A percentile compares a stretch with the other conserved stretches of the same genome.
Evolutionary conservation across 2,113 vertebrate genomes (phyloP).

Genomic region (Pedionomus torquatus): DNA sequence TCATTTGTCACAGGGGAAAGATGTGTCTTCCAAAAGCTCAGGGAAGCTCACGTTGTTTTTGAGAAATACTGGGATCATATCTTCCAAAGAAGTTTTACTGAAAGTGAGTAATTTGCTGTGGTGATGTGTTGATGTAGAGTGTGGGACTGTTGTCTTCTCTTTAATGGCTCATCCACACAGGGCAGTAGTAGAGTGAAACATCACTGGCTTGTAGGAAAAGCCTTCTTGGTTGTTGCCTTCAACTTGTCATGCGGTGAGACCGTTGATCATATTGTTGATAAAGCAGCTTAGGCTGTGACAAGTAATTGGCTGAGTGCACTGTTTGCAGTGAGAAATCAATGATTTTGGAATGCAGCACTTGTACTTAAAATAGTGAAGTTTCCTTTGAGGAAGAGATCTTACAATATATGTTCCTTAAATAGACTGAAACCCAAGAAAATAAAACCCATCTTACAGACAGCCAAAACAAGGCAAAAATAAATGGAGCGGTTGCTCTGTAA

Average conservation of each 20-base stretch:
- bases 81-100: not conserved
- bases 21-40: not conserved
- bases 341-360: not conserved
- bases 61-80: fast-evolving
- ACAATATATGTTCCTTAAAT: not conserved
- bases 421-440: not conserved
- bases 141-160: not conserved
- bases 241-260: not conserved
- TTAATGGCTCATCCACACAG: not conserved
- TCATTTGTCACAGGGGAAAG: fast-evolving
- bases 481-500: not conserved
- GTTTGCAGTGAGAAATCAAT: not conserved
- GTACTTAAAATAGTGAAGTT: not conserved
- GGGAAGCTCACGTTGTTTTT: not conserved
- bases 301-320: not conserved
- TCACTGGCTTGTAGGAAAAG: not conserved
- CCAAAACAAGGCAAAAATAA: not conserved
- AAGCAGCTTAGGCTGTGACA: conserved; percentile 11
- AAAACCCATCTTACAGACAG: not conserved
- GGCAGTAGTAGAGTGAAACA: not conserved
- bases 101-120: fast-evolving
- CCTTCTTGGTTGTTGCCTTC: not conserved
- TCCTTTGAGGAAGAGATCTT: not conserved
- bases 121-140: not conserved
- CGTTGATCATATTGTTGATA: not conserved